phyloP scores from a whole-genome alignment of 2,888 invertebrate species.

The Esperia sulphurella region DNA sequence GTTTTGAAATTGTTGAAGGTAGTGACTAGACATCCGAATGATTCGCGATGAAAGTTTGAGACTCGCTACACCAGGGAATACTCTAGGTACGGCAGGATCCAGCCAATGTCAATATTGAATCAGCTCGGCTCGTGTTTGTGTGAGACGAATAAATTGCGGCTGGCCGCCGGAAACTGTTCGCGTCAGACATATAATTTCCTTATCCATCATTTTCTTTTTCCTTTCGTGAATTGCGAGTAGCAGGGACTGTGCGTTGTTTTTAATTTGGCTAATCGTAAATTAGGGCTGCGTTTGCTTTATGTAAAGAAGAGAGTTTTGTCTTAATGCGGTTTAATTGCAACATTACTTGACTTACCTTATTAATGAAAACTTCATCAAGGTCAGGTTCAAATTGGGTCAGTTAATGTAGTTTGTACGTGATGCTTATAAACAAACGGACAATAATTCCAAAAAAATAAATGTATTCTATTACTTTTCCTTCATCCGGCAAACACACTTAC shows the following conservation, averaged over 20 bases:
- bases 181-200: conserved; percentile 54
- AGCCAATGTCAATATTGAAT: conserved; percentile 72
- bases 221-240: conserved; percentile 14
- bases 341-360: too few species aligned
- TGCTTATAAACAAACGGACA: too few species aligned
- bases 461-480: too few species aligned
- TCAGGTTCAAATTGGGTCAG: too few species aligned
- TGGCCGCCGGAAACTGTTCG: conserved; percentile 50
- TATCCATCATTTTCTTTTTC: conserved; percentile 38
- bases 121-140: conserved; percentile 65
- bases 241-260: conserved; percentile 23
- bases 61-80: conserved; percentile 36
- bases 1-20: not conserved
- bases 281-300: conserved; percentile 12
- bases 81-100: conserved; percentile 45
- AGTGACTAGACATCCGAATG: not conserved
- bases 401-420: too few species aligned
- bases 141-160: conserved; percentile 70
- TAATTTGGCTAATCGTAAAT: conserved; percentile 22
- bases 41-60: conserved; percentile 1
- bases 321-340: too few species aligned
- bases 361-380: too few species aligned
- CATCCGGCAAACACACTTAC: too few species aligned
- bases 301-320: not conserved
- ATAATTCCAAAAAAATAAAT: too few species aligned